Evolutionary conservation across 2,797 vertebrate genomes (phyloP), one percentile per base, ranked within the genome.

Genomic region (Diplodus sargus): DNA sequence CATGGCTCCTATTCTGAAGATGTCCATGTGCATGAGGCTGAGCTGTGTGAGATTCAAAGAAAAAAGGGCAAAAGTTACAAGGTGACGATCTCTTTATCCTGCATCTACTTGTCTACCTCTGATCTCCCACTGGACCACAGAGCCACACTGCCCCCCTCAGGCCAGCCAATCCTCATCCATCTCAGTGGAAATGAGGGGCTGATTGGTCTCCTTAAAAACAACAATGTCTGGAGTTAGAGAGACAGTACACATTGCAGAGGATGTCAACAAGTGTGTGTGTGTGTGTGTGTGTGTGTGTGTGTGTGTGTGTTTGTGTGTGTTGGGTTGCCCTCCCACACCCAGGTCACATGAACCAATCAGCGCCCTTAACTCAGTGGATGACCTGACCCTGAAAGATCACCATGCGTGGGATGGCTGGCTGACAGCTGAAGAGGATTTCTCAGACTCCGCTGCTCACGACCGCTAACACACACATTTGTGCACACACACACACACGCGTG

Each of bases 141-240:
- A 90, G 84, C 67, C 81, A 91, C 87, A 91, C 91, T 92, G 93
- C 92, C 91, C 92, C 87, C 93, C 73, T 81, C 87, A 91, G 92
- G 90, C 23, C 69, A 30, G 51, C 12, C 20, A 11, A 10, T n/a
- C 68, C 63, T 64, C 45, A 61, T 61, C 25, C 4, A 5, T 9
- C 52, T 28, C 15, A 42, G 56, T 9, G 51, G 7, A 67, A 20
- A 65, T 11, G 39, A 34, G 13, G 30, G 22, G 47, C 39, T 48
- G 17, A 34, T 47, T n/a, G 45, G 23, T 56, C 43, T 42, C n/a
- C 8, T 30, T 12, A 71, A 71, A 53, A 25, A 30, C 13, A 4
- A 16, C 70, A 71, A 49, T 15, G n/a, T 48, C 8, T 16, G 16
- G n/a, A 64, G 22, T 20, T 4, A 45, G 25, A 20, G 12, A n/a